Base-by-base conservation (phyloP, 2,888 invertebrate species). In the Apocheima hispidaria region DNA sequence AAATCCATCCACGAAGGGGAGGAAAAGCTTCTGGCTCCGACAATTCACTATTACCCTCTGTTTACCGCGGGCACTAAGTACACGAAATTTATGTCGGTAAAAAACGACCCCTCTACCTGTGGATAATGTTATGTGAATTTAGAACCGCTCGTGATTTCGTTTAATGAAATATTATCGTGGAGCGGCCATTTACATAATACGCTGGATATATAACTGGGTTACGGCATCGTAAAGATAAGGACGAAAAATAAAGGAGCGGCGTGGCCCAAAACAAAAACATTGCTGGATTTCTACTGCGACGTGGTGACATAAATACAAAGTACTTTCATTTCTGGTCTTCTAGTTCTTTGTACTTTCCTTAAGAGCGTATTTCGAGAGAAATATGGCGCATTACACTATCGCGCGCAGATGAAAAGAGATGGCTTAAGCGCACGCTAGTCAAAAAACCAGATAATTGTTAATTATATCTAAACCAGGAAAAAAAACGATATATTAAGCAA, bases 81-180 rank as follows among this genome's bases (percentile, higher is more conserved):
- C 28, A 41, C 33, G 23, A 48, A 52, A 57, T 62, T 40, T 52
- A 62, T 62, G 56, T 12, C 7, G 26, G 10, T 40, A 61, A 51
- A 52, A 61, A 65, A 60, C 58, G 57, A 53, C 63, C 66, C 50
- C 49, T 57, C 63, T 68, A 66, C 65, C 66, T 63, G 61, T 43
- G 61, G 46, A 56, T 62, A 62, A 58, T 63, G 66, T 67, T 58
- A 62, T 59, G 69, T 56, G 63, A 63, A 64, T 65, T 65, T 62
- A 64, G 63, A 63, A 58, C 57, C 60, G 55, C 66, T 65, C 62
- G 70, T 68, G 68, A 70, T 71, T 69, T 63, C 67, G 69, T 69
- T 71, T 68, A 71, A 65, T 66, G 65, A 69, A 71, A 71, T 71
- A 66, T 65, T 66, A 71, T 66, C 67, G 68, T 68, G 65, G 68